Evolutionary conservation across 2,888 invertebrate species (phyloP).

Genomic region (Abscondita cerata): DNA sequence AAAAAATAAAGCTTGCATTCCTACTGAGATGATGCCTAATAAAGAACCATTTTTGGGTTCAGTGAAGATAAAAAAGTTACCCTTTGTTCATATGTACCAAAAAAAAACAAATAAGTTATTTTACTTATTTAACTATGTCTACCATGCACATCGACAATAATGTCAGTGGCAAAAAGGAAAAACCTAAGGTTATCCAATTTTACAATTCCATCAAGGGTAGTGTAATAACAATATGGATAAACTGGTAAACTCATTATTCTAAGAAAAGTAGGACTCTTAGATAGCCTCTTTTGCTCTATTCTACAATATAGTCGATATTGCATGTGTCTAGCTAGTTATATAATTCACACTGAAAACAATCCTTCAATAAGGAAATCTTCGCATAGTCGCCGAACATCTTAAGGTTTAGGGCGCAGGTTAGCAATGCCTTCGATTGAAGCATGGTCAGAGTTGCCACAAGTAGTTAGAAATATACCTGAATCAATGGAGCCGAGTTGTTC

Average conservation of each 20-base stretch:
- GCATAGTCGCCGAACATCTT: slow-evolving; percentile 12
- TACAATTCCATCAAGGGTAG: slow-evolving; percentile 39
- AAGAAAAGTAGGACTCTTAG: slow-evolving; percentile 27
- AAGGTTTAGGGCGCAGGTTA: too few species aligned
- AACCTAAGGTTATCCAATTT: slow-evolving; percentile 39
- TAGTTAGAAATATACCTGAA: not conserved
- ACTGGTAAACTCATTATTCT: slow-evolving; percentile 35
- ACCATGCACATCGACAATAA: slow-evolving; percentile 36
- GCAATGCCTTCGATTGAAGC: too few species aligned
- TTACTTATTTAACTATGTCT: too few species aligned
- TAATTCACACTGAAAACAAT: slow-evolving; percentile 17
- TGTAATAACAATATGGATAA: slow-evolving; percentile 39
- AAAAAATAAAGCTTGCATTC: slow-evolving; percentile 38
- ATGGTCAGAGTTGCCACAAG: not conserved
- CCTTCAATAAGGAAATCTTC: slow-evolving; percentile 8
- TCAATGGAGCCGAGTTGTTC: too few species aligned
- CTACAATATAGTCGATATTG: slow-evolving; percentile 11
- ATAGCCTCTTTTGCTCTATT: slow-evolving; percentile 27
- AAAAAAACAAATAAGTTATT: slow-evolving; percentile 41
- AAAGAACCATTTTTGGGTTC: slow-evolving; percentile 34
- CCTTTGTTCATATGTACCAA: slow-evolving; percentile 36
- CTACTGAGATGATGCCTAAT: slow-evolving; percentile 30
- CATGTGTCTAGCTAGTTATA: slow-evolving; percentile 10
- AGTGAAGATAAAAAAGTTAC: slow-evolving; percentile 39
- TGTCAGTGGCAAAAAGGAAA: slow-evolving; percentile 30